phyloP scores from a whole-genome alignment of 2,888 invertebrate species.

The Athetis lepigone region DNA sequence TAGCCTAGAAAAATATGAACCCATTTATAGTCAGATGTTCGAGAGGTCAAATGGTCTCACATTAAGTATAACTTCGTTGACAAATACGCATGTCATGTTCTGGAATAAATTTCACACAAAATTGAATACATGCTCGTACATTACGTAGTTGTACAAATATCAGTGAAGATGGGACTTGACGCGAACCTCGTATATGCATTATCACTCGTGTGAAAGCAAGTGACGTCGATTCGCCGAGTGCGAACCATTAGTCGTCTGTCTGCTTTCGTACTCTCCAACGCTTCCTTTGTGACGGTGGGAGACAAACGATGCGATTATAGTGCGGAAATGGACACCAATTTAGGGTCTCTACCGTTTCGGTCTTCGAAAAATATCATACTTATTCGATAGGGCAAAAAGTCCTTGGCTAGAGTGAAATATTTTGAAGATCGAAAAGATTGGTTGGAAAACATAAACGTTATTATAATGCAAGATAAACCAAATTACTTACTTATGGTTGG shows the following conservation, averaged over 20 bases:
- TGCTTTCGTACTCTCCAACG: conserved; percentile 67
- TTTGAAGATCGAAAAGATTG: background rate
- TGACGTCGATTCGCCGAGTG: conserved; percentile 67
- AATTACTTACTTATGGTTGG: background rate
- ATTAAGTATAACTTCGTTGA: conserved; percentile 24
- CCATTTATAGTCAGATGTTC: conserved; percentile 15
- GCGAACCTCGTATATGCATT: conserved; percentile 60
- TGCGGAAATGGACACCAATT: conserved; percentile 75
- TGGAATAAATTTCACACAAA: conserved; percentile 50
- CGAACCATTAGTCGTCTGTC: conserved; percentile 77
- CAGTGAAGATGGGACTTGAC: conserved; percentile 37
- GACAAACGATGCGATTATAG: conserved; percentile 77
- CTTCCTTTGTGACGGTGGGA: conserved; percentile 77
- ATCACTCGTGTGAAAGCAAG: conserved; percentile 66
- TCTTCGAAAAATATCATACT: conserved; percentile 39
- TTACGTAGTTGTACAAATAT: conserved; percentile 48
- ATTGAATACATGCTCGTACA: conserved; percentile 42
- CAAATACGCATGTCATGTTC: conserved; percentile 15
- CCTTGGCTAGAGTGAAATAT: background rate
- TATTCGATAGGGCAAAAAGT: conserved; percentile 25
- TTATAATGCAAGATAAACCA: background rate
- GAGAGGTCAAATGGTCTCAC: conserved; percentile 29
- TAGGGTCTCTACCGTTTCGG: conserved; percentile 57
- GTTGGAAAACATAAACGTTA: background rate
- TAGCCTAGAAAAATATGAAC: conserved; percentile 27